phyloP scores from a whole-genome alignment of 2,797 vertebrate genomes.

The Cirrhinus molitorella region DNA sequence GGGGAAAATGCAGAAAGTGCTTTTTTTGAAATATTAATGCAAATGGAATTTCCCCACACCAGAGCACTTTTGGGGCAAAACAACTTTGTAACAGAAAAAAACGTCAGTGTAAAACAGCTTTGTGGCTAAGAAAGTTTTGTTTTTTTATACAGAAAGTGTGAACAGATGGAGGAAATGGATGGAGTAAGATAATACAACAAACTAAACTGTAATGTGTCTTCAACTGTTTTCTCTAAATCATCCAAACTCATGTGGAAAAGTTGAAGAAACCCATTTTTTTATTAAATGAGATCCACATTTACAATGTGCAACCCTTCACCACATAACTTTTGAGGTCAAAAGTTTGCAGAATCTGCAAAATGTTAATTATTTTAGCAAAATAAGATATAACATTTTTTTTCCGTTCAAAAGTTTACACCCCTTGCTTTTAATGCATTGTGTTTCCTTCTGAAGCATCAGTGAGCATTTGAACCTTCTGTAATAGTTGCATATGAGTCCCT shows the following conservation, averaged over 20 bases:
- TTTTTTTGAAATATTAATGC: constrained; percentile 40
- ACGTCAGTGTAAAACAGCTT: neutral
- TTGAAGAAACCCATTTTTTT: neutral
- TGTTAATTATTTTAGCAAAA: no score
- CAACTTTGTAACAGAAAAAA: neutral
- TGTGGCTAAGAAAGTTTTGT: neutral
- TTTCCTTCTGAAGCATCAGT: no score
- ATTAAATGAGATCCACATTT: no score
- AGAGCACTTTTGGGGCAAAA: neutral
- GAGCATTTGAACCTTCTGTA: no score
- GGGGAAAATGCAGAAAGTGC: neutral
- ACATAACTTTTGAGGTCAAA: no score
- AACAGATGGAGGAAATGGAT: neutral
- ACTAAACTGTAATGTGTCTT: neutral
- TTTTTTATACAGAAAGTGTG: neutral
- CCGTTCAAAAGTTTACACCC: no score
- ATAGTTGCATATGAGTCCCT: no score
- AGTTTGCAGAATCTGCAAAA: no score
- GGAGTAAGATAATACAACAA: neutral
- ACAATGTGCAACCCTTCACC: neutral
- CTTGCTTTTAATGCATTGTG: no score
- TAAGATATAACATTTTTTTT: no score
- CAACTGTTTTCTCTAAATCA: neutral
- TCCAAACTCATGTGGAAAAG: neutral
- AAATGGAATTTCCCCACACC: constrained; percentile 16